Evolutionary conservation across 2,888 invertebrate species (phyloP).

Genomic region (Cheilosia soror): DNA sequence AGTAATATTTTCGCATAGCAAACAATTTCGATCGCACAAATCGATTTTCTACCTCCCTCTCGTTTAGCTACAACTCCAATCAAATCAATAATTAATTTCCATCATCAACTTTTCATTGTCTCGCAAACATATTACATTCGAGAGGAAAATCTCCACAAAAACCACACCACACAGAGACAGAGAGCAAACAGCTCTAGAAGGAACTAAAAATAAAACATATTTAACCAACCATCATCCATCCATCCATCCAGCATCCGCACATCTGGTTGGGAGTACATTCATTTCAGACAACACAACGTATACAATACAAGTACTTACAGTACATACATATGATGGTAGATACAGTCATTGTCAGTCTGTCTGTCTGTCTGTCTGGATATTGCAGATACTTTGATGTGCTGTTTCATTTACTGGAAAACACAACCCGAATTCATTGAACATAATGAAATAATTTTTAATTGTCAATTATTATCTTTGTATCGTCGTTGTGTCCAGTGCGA

Average conservation of each 20-base stretch:
- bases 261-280: slow-evolving; percentile 36
- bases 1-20: slow-evolving; percentile 48
- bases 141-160: neutral
- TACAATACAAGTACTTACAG: neutral
- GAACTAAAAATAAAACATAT: slow-evolving; percentile 58
- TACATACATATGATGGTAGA: neutral
- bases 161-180: slow-evolving; percentile 18
- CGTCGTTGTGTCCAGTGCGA: neutral
- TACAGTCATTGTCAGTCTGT: slow-evolving; percentile 34
- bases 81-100: slow-evolving; percentile 74
- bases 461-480: slow-evolving; percentile 70
- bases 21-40: slow-evolving; percentile 40
- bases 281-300: slow-evolving; percentile 9
- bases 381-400: slow-evolving; percentile 67
- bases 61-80: slow-evolving; percentile 49
- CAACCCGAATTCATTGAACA: slow-evolving; percentile 64
- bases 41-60: slow-evolving; percentile 19
- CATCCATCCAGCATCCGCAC: slow-evolving; percentile 13
- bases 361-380: slow-evolving; percentile 47
- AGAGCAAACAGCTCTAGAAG: neutral
- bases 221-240: slow-evolving; percentile 47
- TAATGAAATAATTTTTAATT: slow-evolving; percentile 75
- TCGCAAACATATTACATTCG: slow-evolving; percentile 41
- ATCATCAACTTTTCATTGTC: slow-evolving; percentile 74
- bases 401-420: slow-evolving; percentile 74